Evolutionary conservation across 2,797 vertebrate genomes (phyloP), one percentile per base, ranked within the genome.

Genomic region (Mallotus villosus): DNA sequence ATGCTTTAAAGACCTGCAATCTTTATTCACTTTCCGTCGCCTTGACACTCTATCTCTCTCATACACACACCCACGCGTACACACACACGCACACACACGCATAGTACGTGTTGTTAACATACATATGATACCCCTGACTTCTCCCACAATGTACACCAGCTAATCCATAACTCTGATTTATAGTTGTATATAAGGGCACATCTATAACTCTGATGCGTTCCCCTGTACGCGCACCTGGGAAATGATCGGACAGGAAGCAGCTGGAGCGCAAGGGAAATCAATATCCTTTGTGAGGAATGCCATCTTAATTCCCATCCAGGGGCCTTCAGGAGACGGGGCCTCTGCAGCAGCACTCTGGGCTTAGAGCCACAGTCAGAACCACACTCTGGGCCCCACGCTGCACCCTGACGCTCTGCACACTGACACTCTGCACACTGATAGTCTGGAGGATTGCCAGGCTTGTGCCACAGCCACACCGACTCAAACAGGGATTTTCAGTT

Each of bases 101-200:
- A 32, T 12, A 11, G 17, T 25, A 77, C 63, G 41, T 6, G 51
- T 73, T n/a, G 37, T 41, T 41, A 73, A 67, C 22, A 74, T 76
- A 75, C 53, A 51, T 34, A 34, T 34, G 32, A 41, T 12, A 41
- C 14, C 37, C 37, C 37, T 41, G 37, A 41, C 37, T 41, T 41
- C 37, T 41, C 37, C 37, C 46, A 51, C 46, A 27, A 34, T 25
- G 4, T 16, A 63, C 25, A 32, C 60, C 27, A 63, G 24, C 60
- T 63, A 29, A 63, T 29, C 60, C 60, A 29, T 63, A 32, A 17
- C 12, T 19, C 27, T 29, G 60, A 63, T 27, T 63, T 63, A 63
- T 63, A 29, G 60, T 5, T 22, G 22, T 60, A 60, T 2, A n/a
- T 53, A 6, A 53, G 22, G 25, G 4, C 60, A 32, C 60, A 32